Evolutionary conservation across 2,797 vertebrate genomes (phyloP), one percentile per base, ranked within the genome.

Genomic region (Poeciliopsis turneri): DNA sequence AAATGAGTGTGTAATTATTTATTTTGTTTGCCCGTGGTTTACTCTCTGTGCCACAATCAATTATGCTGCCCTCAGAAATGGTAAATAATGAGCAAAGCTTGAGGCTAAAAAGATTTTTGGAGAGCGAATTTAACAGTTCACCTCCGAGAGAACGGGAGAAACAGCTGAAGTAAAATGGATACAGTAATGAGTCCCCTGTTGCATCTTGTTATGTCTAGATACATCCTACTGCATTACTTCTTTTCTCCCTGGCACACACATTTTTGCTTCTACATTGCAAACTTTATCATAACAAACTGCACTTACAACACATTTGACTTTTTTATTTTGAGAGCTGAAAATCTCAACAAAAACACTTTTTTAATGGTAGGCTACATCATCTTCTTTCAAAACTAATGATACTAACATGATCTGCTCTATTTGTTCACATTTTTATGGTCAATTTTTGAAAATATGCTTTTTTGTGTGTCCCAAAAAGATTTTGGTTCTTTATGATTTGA

Each of bases 1-100:
- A 88, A 92, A 87, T 76, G 92, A 90, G 85, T 83, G 82, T 85
- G 82, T 91, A 93, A 93, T 92, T 93, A 91, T 89, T 90, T 90
- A 90, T 91, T 70, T 84, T 87, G 84, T 92, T 89, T 90, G 83
- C 87, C 90, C 77, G 81, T 87, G 88, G 91, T 90, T 92, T 92
- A 84, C 85, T 92, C 76, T 84, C 82, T 75, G 86, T 25, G 64
- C 85, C 87, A 89, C 79, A 89, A 92, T 95, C 92, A 94, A 94
- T 94, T 92, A 92, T 84, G 87, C 82, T 82, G 83, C 88, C 91
- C 85, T 87, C 85, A 86, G 86, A 93, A 93, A 92, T 90, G 68
- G 88, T 92, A 93, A 91, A 90, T 92, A 91, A 93, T 85, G 84
- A 92, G 85, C 64, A 84, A 91, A 87, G 85, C 90, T 93, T 74